Evolutionary conservation across 1,140 invertebrate species (phyloP), one percentile per base, ranked within the genome.

Genomic region (Bicyclus anynana): DNA sequence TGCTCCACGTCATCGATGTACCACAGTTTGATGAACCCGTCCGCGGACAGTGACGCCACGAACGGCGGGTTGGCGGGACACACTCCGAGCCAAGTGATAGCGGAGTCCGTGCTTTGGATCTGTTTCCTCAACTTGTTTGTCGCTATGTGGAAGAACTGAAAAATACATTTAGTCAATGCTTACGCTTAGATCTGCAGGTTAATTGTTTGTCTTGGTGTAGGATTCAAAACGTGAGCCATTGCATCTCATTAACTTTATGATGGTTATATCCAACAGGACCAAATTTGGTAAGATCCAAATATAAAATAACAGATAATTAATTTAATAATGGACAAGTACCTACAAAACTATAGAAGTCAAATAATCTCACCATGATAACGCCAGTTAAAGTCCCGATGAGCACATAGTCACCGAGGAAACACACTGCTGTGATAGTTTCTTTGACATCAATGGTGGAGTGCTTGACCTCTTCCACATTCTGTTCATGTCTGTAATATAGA

Each of bases 361-460:
- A 7, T 23, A 23, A 46, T 54, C 29, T 37, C 70, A 87, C 82
- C 81, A 84, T 87, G 13, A 85, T 75, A 56, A 62, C 29, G 10
- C 82, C 82, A n/a, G 59, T 70, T 2, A 54, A 50, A 10, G 84
- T 87, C 1, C 84, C 84, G 10, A 83, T 76, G 5, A 87, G 65
- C 5, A 85, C 78, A 56, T 80, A 78, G 26, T 87, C 72, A 3
- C 74, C 71, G 1, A 86, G 69, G 18, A 86, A 87, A 50, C 80
- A 80, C 1, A 84, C 78, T 0, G 75, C 68, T 2, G 67, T 84
- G n/a, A 86, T 76, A 5, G 42, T 65, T 53, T 87, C 81, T 29
- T 80, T 84, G 2, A 84, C 83, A 56, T 87, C 83, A 13, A 87
- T 87, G 2, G 80, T 84, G 4, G 80, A 77, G 38, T 80, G 73